phyloP scores from a whole-genome alignment of 2,797 vertebrate genomes.

The Pantherophis vulpinus region DNA sequence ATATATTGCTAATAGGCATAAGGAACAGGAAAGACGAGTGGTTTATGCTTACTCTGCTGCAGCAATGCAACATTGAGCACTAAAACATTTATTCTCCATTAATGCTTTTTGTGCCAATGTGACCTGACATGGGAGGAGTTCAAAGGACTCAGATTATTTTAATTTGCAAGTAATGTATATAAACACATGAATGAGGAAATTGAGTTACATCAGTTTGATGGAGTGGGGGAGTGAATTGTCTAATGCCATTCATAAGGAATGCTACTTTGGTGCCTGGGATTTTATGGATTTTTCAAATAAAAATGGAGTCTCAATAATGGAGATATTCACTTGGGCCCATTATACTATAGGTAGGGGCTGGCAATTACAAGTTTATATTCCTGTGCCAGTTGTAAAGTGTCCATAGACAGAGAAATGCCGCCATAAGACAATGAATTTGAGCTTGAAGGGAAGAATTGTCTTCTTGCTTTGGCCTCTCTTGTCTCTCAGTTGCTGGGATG shows the following conservation, averaged over 20 bases:
- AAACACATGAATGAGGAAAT: neutral
- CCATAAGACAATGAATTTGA: neutral
- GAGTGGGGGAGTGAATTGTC: neutral
- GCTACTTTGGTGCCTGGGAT: neutral
- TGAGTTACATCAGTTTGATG: neutral
- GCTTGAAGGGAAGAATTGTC: neutral
- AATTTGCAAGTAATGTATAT: neutral
- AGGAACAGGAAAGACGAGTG: neutral
- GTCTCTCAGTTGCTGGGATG: neutral
- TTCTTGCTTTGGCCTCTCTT: neutral
- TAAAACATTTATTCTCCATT: neutral
- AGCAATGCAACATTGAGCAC: neutral
- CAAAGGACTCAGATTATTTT: conserved; percentile 13
- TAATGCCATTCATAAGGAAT: neutral
- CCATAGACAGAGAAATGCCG: neutral
- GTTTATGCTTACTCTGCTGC: neutral
- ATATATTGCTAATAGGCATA: neutral
- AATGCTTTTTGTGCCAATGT: neutral
- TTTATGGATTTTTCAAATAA: neutral
- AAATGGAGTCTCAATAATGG: neutral
- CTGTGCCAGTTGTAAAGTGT: neutral
- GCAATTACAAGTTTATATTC: neutral
- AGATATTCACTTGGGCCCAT: neutral
- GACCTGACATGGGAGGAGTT: neutral
- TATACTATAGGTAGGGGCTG: neutral